These are phyloP conservation scores for Phalacrocorax carbo DNA, from an alignment of 2,113 vertebrate genomes.

Conservation along the genomic window DNA sequence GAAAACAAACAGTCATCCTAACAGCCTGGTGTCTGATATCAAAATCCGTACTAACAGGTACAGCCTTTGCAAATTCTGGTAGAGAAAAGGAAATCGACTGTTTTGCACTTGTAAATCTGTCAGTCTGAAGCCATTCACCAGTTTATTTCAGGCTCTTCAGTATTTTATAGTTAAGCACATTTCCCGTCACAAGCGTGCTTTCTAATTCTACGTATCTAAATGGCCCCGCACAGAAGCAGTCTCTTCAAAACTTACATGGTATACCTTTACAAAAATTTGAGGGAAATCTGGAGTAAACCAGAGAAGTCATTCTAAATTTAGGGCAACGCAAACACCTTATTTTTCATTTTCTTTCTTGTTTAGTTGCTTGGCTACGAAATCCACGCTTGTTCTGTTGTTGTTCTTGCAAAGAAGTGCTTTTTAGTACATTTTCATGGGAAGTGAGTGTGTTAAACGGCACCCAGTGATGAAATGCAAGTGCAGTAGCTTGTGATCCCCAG, in stretches of 20 bases:
- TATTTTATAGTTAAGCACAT: neutral
- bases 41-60: neutral
- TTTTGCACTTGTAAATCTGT: neutral
- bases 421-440: neutral
- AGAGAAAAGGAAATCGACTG: neutral
- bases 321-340: neutral
- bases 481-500: neutral
- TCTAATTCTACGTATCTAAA: neutral
- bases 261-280: neutral
- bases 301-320: neutral
- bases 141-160: neutral
- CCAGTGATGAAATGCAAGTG: neutral
- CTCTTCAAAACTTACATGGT: neutral
- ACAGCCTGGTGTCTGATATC: neutral
- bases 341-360: neutral
- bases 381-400: neutral
- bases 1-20: neutral
- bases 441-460: neutral
- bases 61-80: neutral
- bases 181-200: neutral
- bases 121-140: neutral
- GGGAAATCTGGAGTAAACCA: neutral
- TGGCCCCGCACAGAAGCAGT: neutral
- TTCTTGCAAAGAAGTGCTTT: neutral
- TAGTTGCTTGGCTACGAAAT: neutral